Base-by-base conservation (phyloP, 1,140 invertebrate genomes). In the Halictus rubicundus region DNA sequence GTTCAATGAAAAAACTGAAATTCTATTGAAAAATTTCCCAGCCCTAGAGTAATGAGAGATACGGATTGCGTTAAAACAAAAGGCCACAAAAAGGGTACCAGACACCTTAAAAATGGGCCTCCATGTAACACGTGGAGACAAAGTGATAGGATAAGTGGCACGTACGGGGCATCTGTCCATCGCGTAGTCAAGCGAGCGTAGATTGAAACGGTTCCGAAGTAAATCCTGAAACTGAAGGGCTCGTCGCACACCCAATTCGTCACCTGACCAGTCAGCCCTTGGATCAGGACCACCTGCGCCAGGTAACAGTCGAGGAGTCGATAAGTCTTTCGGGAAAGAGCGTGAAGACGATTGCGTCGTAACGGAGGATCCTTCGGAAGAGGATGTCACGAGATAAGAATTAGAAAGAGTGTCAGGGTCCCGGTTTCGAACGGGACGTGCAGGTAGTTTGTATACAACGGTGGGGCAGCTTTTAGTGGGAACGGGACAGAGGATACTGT, bases 361-460 rank as follows among this genome's bases (percentile, higher is more conserved):
- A 85, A 71, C 72, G 82, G 59, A 63, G 64, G 63, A 80, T 77
- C 60, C 65, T 78, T 80, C 66, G 78, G 61, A 78, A 85, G 83
- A 71, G 84, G 74, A 77, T 85, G 84, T 85, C 70, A 42, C 39
- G 72, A 86, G 84, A 86, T 86, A 86, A 86, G 80, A 63, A 71
- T 71, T 78, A 49, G 68, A 77, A 70, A 76, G 66, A 77, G 74
- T 54, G 59, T 77, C 63, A 42, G 70, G 78, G 66, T 69, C 52
- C 61, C 71, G 46, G 49, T 59, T 64, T 70, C 70, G 68, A 75
- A 82, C 77, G 71, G 68, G 59, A 59, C 66, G 80, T 39, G 76
- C 83, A 86, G 84, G 83, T 86, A 86, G 84, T 81, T 82, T 60
- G 61, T 80, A 66, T 65, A 81, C 54, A 68, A 21, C 66, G 27